Evolutionary conservation across 2,113 vertebrate genomes (phyloP).

Genomic region (Apteryx owenii): DNA sequence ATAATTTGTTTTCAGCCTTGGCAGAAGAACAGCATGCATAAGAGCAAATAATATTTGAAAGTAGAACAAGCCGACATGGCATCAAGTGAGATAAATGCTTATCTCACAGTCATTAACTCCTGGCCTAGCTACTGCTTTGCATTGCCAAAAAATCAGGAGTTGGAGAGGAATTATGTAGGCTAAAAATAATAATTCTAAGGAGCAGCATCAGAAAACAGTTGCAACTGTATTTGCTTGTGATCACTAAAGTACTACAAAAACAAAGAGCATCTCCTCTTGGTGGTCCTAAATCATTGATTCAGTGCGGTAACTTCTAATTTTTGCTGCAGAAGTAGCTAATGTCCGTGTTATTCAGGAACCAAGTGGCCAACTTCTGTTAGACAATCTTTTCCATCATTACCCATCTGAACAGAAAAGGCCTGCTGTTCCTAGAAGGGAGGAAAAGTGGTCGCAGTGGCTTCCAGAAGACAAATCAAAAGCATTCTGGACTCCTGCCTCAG

Average conservation of each 20-base stretch:
- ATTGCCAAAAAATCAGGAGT: constrained; percentile 17
- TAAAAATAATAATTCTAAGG: constrained; percentile 18
- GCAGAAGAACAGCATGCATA: constrained; percentile 51
- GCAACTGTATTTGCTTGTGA: constrained; percentile 6
- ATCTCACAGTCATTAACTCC: constrained; percentile 73
- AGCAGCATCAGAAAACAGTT: constrained; percentile 28
- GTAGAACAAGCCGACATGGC: constrained; percentile 54
- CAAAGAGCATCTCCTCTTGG: neutral
- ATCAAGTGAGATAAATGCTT: constrained; percentile 70
- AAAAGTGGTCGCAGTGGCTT: neutral
- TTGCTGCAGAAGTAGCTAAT: neutral
- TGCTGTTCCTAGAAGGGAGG: constrained; percentile 5
- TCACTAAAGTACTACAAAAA: constrained; percentile 10
- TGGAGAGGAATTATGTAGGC: constrained; percentile 24
- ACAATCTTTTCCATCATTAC: neutral
- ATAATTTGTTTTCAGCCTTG: constrained; percentile 31
- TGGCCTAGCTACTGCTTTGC: constrained; percentile 41
- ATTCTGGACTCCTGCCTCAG: constrained; percentile 20
- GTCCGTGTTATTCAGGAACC: neutral
- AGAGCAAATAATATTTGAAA: constrained; percentile 54
- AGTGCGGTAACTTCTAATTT: neutral
- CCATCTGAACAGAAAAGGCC: neutral
- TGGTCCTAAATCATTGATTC: neutral
- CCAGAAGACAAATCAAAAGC: neutral
- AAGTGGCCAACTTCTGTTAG: neutral